Evolutionary conservation across 2,113 vertebrate genomes (phyloP), one percentile per base, ranked within the genome.

Genomic region (Gambusia holbrooki): DNA sequence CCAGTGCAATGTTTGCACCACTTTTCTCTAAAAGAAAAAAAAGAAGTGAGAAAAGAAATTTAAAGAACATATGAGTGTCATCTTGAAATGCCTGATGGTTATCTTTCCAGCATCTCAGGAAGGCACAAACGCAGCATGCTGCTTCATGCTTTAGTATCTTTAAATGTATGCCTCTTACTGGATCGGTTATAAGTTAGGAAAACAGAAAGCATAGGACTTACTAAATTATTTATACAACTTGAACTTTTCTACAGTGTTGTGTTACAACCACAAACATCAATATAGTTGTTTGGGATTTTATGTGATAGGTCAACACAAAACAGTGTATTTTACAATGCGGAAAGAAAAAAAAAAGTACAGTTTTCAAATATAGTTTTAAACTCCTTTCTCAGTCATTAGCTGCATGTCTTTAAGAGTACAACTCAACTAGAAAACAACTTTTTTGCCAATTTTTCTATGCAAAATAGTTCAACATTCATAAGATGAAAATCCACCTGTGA

Each of bases 21-120:
- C 92, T 92, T 91, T 95, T 95, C 72, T 95, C 94, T 95, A 89
- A 83, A 89, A 92, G 78, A 89, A 90, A 85, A 88, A 90, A 90
- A 86, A 84, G 72, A 88, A 30, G 88, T 89, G 81, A 91, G 87
- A 80, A 89, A 82, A 76, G 33, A 85, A 86, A 83, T 10, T 66
- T 28, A 71, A 76, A 79, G 63, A 73, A 65, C 7, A 45, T 0
- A 66, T 81, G 66, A 81, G 72, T 71, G 82, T 74, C 66, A 80
- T 77, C 62, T 37, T 62, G 76, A 86, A 77, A 37, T 32, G 62
- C n/a, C 8, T 9, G 62, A 75, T 69, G 29, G 73, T 22, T 37
- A 6, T 62, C 33, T 11, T 9, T n/a, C 0, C 0, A 3, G 33
- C 32, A 28, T 48, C 17, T 28, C 28, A 66, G n/a, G 1, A 35